Conservation (phyloP, 2,888 invertebrate genomes). For the Cancer borealis region DNA sequence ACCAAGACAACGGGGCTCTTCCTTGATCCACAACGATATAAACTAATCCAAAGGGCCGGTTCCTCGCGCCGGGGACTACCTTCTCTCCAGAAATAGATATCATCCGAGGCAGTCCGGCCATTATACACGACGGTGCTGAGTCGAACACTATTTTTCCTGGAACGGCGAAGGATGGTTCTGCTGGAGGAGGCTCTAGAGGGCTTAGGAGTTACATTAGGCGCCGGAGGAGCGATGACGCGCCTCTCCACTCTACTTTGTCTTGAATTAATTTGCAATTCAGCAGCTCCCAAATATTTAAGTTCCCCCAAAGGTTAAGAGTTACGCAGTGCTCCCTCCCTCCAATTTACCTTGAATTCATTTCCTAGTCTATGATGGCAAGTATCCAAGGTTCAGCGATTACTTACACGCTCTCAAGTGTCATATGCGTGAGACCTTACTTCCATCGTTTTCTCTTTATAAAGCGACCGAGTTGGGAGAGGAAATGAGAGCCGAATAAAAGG, state of each 20-base stretch:
- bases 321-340: not conserved
- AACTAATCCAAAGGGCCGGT: not conserved
- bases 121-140: constrained; percentile 26
- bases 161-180: not conserved
- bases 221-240: constrained; percentile 5
- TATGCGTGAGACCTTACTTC: not conserved
- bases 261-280: constrained; percentile 33
- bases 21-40: constrained; percentile 5
- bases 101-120: not conserved
- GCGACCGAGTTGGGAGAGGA: not conserved
- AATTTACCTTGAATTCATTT: not conserved
- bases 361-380: not conserved
- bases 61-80: not conserved
- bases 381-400: not conserved
- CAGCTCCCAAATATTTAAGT: constrained; percentile 22
- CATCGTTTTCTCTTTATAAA: not conserved
- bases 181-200: not conserved
- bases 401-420: not conserved
- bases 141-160: constrained; percentile 22
- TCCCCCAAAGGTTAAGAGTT: constrained; percentile 31
- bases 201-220: not conserved
- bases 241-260: not conserved
- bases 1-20: not conserved
- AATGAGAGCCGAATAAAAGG: constrained; percentile 9
- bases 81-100: not conserved